phyloP scores from a whole-genome alignment of 2,797 vertebrate genomes.

The Thaleichthys pacificus region DNA sequence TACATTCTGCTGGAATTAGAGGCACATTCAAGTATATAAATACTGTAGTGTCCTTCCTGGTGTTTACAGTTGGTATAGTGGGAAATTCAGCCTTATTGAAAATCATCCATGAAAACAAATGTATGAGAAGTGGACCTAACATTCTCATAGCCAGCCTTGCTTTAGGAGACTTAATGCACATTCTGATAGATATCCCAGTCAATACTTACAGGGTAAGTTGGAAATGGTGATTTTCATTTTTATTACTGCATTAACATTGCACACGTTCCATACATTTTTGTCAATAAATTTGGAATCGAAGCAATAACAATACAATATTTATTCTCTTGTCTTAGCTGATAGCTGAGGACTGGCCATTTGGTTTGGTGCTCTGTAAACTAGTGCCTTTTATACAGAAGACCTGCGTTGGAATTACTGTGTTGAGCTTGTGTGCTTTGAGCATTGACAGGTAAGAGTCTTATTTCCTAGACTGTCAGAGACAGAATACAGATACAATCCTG shows the following conservation, averaged over 20 bases:
- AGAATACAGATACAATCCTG: conserved; percentile 43
- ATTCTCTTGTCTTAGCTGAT: conserved; percentile 77
- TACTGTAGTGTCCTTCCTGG: conserved; percentile 80
- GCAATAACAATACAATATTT: not conserved
- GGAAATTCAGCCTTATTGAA: conserved; percentile 86
- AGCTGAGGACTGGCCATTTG: conserved; percentile 90
- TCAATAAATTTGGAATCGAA: not conserved
- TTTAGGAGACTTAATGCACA: conserved; percentile 87
- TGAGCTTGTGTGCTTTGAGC: conserved; percentile 91
- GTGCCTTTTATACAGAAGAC: conserved; percentile 94
- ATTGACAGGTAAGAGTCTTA: conserved; percentile 84
- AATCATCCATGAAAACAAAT: conserved; percentile 91
- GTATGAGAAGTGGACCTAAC: conserved; percentile 90
- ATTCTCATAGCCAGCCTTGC: conserved; percentile 90
- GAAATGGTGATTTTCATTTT: not conserved
- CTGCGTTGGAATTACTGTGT: conserved; percentile 89
- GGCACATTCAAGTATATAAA: conserved; percentile 89
- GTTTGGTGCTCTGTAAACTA: conserved; percentile 87
- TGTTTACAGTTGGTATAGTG: conserved; percentile 87
- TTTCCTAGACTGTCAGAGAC: not conserved
- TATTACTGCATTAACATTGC: too few relatives aligned
- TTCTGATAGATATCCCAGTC: conserved; percentile 90
- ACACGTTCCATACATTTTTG: not conserved
- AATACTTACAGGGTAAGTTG: conserved; percentile 87
- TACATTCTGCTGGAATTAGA: conserved; percentile 73